A percentile compares a stretch with the other conserved stretches of the same genome.
Conservation (phyloP, 2,113 vertebrate genomes). For the Heterochromis multidens region DNA sequence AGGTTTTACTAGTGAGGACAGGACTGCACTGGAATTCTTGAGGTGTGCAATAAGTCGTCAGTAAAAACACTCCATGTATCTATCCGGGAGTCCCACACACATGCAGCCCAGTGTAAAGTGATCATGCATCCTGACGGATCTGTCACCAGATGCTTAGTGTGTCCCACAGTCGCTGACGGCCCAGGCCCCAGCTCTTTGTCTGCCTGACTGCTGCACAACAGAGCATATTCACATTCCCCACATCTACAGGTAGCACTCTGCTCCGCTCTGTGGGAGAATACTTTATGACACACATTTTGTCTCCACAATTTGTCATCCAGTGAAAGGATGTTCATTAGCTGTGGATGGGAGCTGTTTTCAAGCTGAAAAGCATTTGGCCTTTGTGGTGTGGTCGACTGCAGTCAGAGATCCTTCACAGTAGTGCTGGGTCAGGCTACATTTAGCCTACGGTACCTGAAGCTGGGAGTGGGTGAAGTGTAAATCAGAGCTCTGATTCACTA, state of each 20-base stretch:
- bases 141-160: conserved; percentile 71
- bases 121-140: conserved; percentile 72
- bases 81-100: conserved; percentile 37
- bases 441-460: conserved; percentile 5
- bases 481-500: conserved; percentile 40
- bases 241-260: conserved; percentile 38
- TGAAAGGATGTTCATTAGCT: conserved; percentile 54
- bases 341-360: neutral
- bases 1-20: conserved; percentile 70
- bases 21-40: conserved; percentile 68
- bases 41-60: conserved; percentile 66
- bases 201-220: conserved; percentile 46
- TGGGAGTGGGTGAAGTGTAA: conserved; percentile 18
- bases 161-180: conserved; percentile 70
- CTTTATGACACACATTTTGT: conserved; percentile 37
- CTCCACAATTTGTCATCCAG: conserved; percentile 54
- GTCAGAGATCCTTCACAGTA: neutral
- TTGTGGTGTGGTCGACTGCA: neutral
- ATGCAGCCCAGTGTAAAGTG: conserved; percentile 66
- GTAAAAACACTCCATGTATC: conserved; percentile 70
- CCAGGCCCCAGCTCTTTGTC: conserved; percentile 62
- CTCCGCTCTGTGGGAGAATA: conserved; percentile 24
- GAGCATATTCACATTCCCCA: conserved; percentile 60
- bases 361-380: neutral
- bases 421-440: conserved; percentile 15